Percentiles rank a stretch among this genome's conserved stretches.
Evolutionary conservation across 1,140 invertebrate species (phyloP).

Genomic region (Conopomorpha cramerella): DNA sequence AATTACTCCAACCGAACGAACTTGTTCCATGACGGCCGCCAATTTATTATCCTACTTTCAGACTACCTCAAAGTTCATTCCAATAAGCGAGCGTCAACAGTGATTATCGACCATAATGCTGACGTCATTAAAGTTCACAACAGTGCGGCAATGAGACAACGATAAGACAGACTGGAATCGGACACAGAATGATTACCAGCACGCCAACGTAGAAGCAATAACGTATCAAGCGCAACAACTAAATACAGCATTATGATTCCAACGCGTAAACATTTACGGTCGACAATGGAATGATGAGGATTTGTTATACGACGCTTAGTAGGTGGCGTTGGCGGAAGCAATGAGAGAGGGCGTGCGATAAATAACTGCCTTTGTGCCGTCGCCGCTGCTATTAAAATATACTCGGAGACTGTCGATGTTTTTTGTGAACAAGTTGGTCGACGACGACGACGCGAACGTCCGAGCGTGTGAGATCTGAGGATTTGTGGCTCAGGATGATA

Average conservation of each 20-base stretch:
- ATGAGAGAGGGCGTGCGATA: constrained; percentile 58
- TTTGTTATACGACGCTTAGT: constrained; percentile 29
- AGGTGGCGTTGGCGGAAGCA: constrained; percentile 29
- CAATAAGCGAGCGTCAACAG: constrained; percentile 5
- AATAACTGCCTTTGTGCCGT: constrained; percentile 55
- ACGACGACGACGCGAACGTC: constrained; percentile 15
- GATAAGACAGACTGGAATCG: constrained; percentile 45
- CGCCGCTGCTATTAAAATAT: constrained; percentile 53
- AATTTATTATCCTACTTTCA: constrained; percentile 52
- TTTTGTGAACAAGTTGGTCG: constrained; percentile 26
- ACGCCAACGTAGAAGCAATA: constrained; percentile 26
- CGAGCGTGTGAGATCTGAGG: constrained; percentile 7
- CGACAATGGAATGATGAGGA: constrained; percentile 22
- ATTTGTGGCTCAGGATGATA: constrained; percentile 23
- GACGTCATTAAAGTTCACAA: constrained; percentile 12
- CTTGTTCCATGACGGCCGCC: constrained; percentile 34
- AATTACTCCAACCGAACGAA: constrained; percentile 40
- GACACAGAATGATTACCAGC: constrained; percentile 56
- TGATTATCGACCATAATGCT: constrained; percentile 10
- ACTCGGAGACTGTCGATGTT: constrained; percentile 43
- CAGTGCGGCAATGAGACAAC: constrained; percentile 7
- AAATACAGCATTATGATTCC: constrained; percentile 4
- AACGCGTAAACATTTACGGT: constrained; percentile 15
- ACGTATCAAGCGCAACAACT: constrained; percentile 34
- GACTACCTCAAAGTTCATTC: constrained; percentile 37